These are phyloP conservation scores for Campylomormyrus tamandua DNA, from an alignment of 2,113 vertebrate species.

Conservation along the genomic window DNA sequence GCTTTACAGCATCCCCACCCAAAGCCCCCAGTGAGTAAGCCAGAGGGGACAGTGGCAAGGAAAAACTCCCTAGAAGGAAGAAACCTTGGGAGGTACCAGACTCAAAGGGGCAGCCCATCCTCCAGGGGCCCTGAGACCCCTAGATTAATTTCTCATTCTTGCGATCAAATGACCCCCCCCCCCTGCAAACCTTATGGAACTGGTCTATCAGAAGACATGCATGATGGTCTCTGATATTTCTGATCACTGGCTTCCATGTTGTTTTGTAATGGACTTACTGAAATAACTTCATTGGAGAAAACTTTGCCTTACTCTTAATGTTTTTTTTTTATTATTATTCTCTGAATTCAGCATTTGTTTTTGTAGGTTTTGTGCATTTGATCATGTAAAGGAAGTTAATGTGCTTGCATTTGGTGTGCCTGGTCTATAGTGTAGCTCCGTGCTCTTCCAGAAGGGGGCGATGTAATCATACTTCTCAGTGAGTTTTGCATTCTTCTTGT, in stretches of 20 bases:
- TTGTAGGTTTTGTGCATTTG: background rate
- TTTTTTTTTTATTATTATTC: background rate
- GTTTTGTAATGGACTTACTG: background rate
- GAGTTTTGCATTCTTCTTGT: background rate
- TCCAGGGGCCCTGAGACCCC: no score
- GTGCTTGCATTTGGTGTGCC: background rate
- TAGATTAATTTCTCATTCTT: background rate
- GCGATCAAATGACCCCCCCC: background rate
- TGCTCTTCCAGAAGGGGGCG: constrained; percentile 41
- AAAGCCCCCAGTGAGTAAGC: no score
- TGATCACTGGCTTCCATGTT: background rate
- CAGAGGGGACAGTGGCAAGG: no score
- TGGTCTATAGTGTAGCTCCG: constrained; percentile 22
- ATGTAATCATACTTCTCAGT: constrained; percentile 24
- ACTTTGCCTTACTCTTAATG: background rate
- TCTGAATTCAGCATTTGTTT: background rate
- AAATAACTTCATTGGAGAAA: background rate
- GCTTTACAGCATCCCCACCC: no score
- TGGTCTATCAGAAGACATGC: background rate
- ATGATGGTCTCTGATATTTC: background rate
- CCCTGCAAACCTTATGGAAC: background rate
- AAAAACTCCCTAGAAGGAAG: no score
- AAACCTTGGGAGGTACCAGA: no score
- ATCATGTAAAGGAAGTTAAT: background rate
- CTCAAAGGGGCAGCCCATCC: no score